Conservation (phyloP, 2,888 invertebrate species). For the Dendrolimus pini region DNA sequence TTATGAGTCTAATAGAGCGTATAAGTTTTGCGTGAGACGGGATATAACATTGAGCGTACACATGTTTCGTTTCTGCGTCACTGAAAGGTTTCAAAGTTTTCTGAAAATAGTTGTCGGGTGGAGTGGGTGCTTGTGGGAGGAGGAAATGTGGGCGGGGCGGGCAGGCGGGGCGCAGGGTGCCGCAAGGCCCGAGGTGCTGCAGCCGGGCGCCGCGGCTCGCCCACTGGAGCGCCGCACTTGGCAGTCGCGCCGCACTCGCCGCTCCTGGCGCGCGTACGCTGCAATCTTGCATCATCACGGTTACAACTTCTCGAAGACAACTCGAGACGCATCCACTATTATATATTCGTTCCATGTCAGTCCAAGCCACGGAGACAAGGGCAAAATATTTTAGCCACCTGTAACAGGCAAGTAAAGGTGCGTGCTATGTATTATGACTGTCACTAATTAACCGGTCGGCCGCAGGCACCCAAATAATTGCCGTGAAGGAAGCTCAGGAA, state of each 20-base stretch:
- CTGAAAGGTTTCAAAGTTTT: not conserved
- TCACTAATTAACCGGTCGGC: slow-evolving; percentile 47
- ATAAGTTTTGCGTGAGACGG: too few relatives aligned
- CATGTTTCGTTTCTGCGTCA: too few relatives aligned
- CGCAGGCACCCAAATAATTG: slow-evolving; percentile 66
- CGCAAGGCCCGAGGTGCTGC: slow-evolving; percentile 40
- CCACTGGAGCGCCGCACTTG: slow-evolving; percentile 43
- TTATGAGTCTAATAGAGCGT: too few relatives aligned
- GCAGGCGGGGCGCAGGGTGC: slow-evolving; percentile 68
- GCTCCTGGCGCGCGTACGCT: slow-evolving; percentile 45
- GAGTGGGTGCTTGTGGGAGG: slow-evolving; percentile 51
- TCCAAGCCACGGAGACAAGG: slow-evolving; percentile 10
- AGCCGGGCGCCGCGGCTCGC: slow-evolving; percentile 44
- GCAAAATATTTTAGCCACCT: slow-evolving; percentile 28
- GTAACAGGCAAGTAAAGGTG: slow-evolving; percentile 48
- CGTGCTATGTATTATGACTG: slow-evolving; percentile 36
- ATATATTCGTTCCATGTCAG: slow-evolving; percentile 3
- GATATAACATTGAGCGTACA: too few relatives aligned
- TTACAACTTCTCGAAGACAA: slow-evolving; percentile 6
- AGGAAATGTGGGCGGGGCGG: slow-evolving; percentile 51
- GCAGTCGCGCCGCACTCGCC: slow-evolving; percentile 62
- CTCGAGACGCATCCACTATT: not conserved
- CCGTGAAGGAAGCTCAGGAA: slow-evolving; percentile 61
- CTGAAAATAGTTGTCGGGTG: slow-evolving; percentile 13
- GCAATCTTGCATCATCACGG: slow-evolving; percentile 24